phyloP scores from a whole-genome alignment of 2,888 invertebrate genomes.

The Incurvaria masculella region DNA sequence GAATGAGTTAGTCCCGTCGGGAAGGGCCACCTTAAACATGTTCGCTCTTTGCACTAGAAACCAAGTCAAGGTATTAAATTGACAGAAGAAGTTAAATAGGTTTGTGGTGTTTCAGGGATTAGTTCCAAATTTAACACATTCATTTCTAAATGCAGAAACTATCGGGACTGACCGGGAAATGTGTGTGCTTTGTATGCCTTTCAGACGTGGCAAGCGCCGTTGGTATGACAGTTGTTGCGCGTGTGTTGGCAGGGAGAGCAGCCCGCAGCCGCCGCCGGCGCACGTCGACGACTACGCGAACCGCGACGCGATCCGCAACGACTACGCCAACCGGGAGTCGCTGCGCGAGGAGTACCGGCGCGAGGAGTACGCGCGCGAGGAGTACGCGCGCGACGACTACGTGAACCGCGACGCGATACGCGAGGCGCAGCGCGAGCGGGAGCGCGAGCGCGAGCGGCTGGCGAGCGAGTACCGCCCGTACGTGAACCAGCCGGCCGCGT shows the following conservation, averaged over 20 bases:
- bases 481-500: slow-evolving; percentile 45
- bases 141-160: too few species aligned
- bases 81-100: too few species aligned
- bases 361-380: slow-evolving; percentile 45
- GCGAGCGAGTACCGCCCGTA: slow-evolving; percentile 46
- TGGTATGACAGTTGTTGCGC: slow-evolving; percentile 50
- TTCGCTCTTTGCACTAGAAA: too few species aligned
- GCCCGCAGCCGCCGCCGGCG: slow-evolving; percentile 24
- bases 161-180: too few species aligned
- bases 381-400: slow-evolving; percentile 47
- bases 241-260: slow-evolving; percentile 52
- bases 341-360: slow-evolving; percentile 42
- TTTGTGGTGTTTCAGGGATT: too few species aligned
- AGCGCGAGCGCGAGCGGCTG: slow-evolving; percentile 29
- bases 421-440: slow-evolving; percentile 44
- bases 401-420: slow-evolving; percentile 50
- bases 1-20: too few species aligned
- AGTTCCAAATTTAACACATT: too few species aligned
- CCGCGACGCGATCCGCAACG: slow-evolving; percentile 40
- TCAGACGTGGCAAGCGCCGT: slow-evolving; percentile 41
- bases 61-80: too few species aligned
- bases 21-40: too few species aligned
- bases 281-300: slow-evolving; percentile 48
- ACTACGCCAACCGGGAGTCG: slow-evolving; percentile 48
- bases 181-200: slow-evolving; percentile 25